Evolutionary conservation across 2,888 invertebrate genomes (phyloP), one percentile per base, ranked within the genome.

Genomic region (Eudemis profundana): DNA sequence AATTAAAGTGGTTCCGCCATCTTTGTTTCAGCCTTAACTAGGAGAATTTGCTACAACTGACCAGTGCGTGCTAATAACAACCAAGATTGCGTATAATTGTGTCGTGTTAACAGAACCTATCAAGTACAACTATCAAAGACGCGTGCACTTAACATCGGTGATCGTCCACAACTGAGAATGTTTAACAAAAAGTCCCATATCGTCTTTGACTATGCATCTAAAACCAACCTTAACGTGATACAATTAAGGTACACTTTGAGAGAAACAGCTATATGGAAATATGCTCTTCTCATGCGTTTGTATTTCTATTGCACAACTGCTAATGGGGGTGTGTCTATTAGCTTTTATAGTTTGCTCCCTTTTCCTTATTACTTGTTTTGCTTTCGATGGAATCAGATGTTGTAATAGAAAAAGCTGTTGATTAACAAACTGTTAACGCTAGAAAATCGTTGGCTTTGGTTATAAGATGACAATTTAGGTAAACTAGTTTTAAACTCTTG

Each of bases 311-410:
- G 69, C 66, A 50, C 68, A 67, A 72, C 72, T 70, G 68, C 72
- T 76, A 74, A 79, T 75, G 72, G 74, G 19, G 12, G 59, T 50
- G 70, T 70, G 72, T 74, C 77, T 79, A 79, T 79, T 78, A 77
- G 77, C 77, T 79, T 79, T 79, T 78, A 78, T 79, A 71, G 70
- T 74, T 57, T 53, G 40, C 73, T 66, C 61, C 68, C 73, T 76
- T 77, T 76, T 76, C 77, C 77, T 76, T 75, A 77, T 76, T 67
- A 70, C 70, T 60, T 47, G 47, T 61, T 72, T 74, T 73, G 75
- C 73, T 75, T 59, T 59, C 59, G 44, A 65, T 59, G 42, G 19
- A 46, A 42, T 50, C 50, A 36, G 14, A 38, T 27, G 23, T 42
- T 15, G 19, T 53, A 53, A 27, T 27, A 44, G 27, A 29, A 54